Conservation (phyloP, 2,888 invertebrate genomes). For the Amiota communis region DNA sequence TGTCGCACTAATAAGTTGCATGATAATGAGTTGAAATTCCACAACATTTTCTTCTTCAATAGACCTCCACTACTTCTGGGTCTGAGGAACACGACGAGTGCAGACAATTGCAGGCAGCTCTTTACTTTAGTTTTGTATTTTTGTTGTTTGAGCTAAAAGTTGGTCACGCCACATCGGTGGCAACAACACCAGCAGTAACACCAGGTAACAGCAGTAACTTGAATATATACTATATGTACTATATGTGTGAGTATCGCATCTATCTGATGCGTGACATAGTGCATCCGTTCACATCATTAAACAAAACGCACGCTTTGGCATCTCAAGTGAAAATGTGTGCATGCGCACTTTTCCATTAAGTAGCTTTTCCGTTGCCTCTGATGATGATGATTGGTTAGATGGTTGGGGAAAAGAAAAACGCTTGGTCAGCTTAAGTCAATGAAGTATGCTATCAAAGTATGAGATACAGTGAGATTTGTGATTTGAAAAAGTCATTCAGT, state of each 20-base stretch:
- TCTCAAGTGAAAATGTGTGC: slow-evolving; percentile 18
- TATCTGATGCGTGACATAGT: background rate
- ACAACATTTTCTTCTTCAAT: slow-evolving; percentile 18
- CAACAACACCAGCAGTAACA: too few species aligned
- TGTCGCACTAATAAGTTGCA: slow-evolving; percentile 6
- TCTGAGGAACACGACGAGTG: slow-evolving; percentile 27
- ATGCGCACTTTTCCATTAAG: slow-evolving; percentile 5
- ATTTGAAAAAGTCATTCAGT: background rate
- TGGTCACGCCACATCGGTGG: too few species aligned
- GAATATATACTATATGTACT: too few species aligned
- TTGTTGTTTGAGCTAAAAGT: too few species aligned
- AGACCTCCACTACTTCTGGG: slow-evolving; percentile 42
- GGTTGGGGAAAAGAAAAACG: too few species aligned
- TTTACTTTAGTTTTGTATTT: background rate
- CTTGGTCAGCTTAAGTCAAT: background rate
- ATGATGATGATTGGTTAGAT: background rate
- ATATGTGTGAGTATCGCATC: too few species aligned
- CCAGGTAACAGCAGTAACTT: background rate
- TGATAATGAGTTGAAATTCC: slow-evolving; percentile 57
- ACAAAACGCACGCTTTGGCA: background rate
- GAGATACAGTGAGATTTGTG: background rate
- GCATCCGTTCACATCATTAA: slow-evolving; percentile 9
- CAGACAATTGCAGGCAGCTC: slow-evolving; percentile 10
- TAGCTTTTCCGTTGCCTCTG: slow-evolving; percentile 10
- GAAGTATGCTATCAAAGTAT: background rate